Evolutionary conservation across 2,888 invertebrate genomes (phyloP), one percentile per base, ranked within the genome.

Genomic region (Beris morrisii): DNA sequence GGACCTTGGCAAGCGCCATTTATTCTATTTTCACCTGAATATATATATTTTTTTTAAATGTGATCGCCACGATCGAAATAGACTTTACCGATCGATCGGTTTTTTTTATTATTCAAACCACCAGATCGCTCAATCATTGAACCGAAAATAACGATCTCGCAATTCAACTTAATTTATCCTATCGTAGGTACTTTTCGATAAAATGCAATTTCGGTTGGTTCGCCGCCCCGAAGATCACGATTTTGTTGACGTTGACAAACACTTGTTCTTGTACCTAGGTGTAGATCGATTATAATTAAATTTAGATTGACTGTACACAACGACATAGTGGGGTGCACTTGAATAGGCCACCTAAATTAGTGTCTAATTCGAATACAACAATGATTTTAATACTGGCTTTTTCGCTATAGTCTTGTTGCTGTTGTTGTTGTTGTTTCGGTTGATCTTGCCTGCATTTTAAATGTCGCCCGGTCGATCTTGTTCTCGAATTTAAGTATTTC

Each of bases 61-160:
- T 38, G 38, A 38, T 38, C 38, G 38, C 38, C 7, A 7, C 9
- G 38, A 38, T 38, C 38, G 9, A 38, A 38, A 38, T 38, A 38
- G 7, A 38, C 38, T 3, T 38, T 38, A 9, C 38, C 9, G 38
- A 7, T 38, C 38, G 4, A 38, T 38, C 38, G 9, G 7, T 38
- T 38, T 38, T 22, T 22, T 22, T 22, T 22, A 22, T 22, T 22
- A 22, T 22, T 38, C 38, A 38, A 53, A 30, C 28, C 30, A 30
- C 53, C 31, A 53, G 30, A 53, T 53, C 53, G 31, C 30, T 53
- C 53, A 53, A 53, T 53, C 28, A 53, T 53, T 53, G 53, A 53
- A 28, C 53, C 12, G 30, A 31, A 53, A 53, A 53, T 53, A 53
- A 31, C 31, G 5, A 31, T 53, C 53, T 53, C 7, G 15, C 53